Evolutionary conservation across 2,888 invertebrate species (phyloP), one percentile per base, ranked within the genome.

Genomic region (Salpingus planirostris): DNA sequence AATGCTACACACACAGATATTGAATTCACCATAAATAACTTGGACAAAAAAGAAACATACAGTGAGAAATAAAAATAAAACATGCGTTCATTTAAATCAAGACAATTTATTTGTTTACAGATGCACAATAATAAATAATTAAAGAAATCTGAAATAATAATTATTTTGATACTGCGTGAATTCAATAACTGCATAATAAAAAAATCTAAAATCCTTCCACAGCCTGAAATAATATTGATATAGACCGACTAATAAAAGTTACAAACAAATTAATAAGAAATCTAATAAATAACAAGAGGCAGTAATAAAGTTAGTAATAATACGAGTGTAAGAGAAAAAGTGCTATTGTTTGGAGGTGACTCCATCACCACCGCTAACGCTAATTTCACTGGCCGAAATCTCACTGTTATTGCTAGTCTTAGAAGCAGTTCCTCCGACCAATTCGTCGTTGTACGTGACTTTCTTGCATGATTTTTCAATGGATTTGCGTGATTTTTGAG

Each of bases 1-100:
- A n/a, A n/a, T n/a, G n/a, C n/a, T 33, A n/a, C n/a, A 36, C 36
- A 45, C 41, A 49, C 47, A 50, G 50, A 42, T 48, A 52, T 47
- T 52, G 50, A 52, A 52, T 52, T 52, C 50, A 48, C 48, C 10
- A 23, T 11, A 23, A 23, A 5, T 10, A n/a, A n/a, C n/a, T n/a
- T 8, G 10, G 11, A 23, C 23, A 23, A n/a, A n/a, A n/a, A 23
- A 23, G 10, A 23, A 35, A 39, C 26, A 26, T 31, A 34, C 21
- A 24, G 36, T 27, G 27, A 11, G 15, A 33, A 40, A n/a, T n/a
- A n/a, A n/a, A n/a, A n/a, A n/a, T n/a, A n/a, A n/a, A n/a, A n/a
- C n/a, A n/a, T n/a, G n/a, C n/a, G n/a, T n/a, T n/a, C n/a, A n/a
- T n/a, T n/a, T n/a, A n/a, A n/a, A n/a, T n/a, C n/a, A n/a, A n/a